phyloP scores from a whole-genome alignment of 2,797 vertebrate genomes.

The Propithecus perrieri region DNA sequence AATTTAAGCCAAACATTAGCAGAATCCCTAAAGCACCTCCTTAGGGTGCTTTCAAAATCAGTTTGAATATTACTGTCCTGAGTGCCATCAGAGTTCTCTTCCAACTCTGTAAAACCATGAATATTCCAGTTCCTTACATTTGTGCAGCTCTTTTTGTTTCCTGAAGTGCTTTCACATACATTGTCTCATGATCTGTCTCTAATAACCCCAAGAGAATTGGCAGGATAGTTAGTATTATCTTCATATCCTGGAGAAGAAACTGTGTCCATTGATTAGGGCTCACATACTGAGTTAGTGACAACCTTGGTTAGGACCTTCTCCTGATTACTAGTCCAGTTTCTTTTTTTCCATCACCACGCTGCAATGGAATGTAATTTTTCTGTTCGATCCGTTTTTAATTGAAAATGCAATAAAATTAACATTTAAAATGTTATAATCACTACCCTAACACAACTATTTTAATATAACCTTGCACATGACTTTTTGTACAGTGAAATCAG shows the following conservation, averaged over 20 bases:
- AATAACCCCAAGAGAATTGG: neutral
- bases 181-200: neutral
- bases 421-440: conserved; percentile 23
- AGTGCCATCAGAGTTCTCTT: neutral
- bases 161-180: neutral
- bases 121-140: neutral
- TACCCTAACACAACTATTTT: neutral
- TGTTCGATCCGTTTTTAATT: neutral
- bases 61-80: neutral
- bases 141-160: neutral
- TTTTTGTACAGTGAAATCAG: conserved; percentile 41
- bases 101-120: neutral
- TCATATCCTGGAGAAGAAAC: neutral
- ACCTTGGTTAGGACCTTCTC: neutral
- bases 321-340: neutral
- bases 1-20: conserved; percentile 25
- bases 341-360: neutral
- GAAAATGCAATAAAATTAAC: conserved; percentile 29
- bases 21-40: neutral
- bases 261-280: neutral
- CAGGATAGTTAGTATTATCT: neutral
- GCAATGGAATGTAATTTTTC: conserved; percentile 26
- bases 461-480: neutral
- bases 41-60: neutral
- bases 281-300: neutral